Evolutionary conservation across 2,113 vertebrate genomes (phyloP), one percentile per base, ranked within the genome.

Genomic region (Mesoclemmys tuberculata): DNA sequence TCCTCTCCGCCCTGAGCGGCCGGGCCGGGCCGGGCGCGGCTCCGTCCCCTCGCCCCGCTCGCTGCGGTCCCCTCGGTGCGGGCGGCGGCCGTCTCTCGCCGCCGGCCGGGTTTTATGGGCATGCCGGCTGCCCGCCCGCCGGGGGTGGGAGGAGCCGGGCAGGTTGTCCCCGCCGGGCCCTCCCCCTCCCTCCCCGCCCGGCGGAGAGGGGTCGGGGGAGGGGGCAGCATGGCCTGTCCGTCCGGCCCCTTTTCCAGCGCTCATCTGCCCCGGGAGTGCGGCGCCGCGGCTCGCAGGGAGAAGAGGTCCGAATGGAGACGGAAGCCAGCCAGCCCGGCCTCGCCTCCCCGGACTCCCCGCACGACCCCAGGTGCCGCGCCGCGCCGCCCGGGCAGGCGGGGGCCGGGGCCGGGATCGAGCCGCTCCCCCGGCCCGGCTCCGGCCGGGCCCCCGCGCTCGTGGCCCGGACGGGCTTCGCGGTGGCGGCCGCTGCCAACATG

Each of bases 291-390:
- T 95, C 93, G 95, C 94, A 91, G 91, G 94, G 93, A 95, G 91
- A 94, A 85, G 91, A 91, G 94, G 97, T 97, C 98, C 98, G 98
- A 98, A 99, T 99, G 99, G 99, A 99, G 98, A 99, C 99, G 97
- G 99, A 99, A 98, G 99, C 99, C 98, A 99, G 99, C 98, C 99
- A 99, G 98, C 99, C 98, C 98, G 99, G 98, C 98, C 98, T 99
- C 98, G 99, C 99, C 98, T 98, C 98, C 97, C 97, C 99, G 98
- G 99, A 99, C 98, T 99, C 99, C 95, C 99, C 99, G 85, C 99
- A 99, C 98, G 99, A 99, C 96, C 99, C 99, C 97, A 99, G 99
- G 99, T 99, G 99, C 98, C 94, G 54, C 91, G 55, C 84, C 27
- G 51, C 85, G 82, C n/a, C n/a, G n/a, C n/a, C n/a, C 92, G 81